phyloP scores from a whole-genome alignment of 92 coral and sea anemone species.

The Montipora capitata region DNA sequence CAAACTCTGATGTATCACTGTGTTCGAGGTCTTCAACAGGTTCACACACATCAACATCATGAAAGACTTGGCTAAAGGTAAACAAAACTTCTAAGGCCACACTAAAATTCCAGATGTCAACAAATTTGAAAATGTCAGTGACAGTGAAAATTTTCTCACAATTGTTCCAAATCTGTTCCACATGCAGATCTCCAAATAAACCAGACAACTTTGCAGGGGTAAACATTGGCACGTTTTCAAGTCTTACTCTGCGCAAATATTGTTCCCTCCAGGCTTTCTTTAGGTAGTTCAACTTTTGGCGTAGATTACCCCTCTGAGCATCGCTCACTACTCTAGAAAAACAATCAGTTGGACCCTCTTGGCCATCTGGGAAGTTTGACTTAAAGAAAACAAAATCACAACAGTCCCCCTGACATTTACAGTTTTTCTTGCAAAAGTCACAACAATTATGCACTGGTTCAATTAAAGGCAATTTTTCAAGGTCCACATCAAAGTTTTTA shows the following conservation, averaged over 20 bases:
- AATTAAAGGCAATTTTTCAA: background rate
- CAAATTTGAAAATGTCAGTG: constrained; percentile 47
- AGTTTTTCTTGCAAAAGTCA: constrained; percentile 61
- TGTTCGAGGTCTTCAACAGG: constrained; percentile 36
- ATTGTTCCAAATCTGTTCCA: constrained; percentile 19
- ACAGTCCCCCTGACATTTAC: constrained; percentile 55
- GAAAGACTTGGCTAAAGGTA: background rate
- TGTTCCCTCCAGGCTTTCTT: constrained; percentile 2
- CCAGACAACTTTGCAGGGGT: constrained; percentile 53
- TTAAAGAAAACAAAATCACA: constrained; percentile 42
- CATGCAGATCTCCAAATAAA: constrained; percentile 48
- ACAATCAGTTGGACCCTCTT: background rate
- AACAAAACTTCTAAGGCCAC: constrained; percentile 39
- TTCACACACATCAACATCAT: constrained; percentile 8
- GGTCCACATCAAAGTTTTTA: constrained; percentile 41
- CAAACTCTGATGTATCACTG: background rate
- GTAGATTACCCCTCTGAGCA: constrained; percentile 7
- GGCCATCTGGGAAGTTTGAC: background rate
- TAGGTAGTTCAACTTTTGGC: constrained; percentile 24
- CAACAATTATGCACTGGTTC: constrained; percentile 57
- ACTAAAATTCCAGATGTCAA: constrained; percentile 50
- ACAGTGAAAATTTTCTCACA: constrained; percentile 4
- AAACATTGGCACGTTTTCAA: constrained; percentile 16
- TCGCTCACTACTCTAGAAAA: constrained; percentile 8
- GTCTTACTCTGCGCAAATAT: background rate